A percentile compares a stretch with the other conserved stretches of the same genome.
phyloP scores from a whole-genome alignment of 2,888 invertebrate species.

The Ichneumon xanthorius region DNA sequence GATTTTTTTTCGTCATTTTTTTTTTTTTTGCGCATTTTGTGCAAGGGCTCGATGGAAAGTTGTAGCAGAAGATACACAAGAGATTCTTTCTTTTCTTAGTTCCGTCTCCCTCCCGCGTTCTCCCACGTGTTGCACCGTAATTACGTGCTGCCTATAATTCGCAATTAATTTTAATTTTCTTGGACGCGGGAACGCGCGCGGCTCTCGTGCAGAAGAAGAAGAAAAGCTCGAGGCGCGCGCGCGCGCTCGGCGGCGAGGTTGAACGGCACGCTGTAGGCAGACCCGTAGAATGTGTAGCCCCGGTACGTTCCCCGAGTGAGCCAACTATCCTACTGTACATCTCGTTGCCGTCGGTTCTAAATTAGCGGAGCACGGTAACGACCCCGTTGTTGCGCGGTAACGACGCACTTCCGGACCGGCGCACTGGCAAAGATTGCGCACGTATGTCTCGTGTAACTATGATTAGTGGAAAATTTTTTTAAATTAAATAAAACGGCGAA shows the following conservation, averaged over 20 bases:
- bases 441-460: conserved; percentile 7
- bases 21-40: not conserved
- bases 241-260: conserved; percentile 31
- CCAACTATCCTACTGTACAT: conserved; percentile 37
- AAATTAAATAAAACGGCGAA: conserved; percentile 5
- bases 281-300: not conserved
- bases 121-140: conserved; percentile 70
- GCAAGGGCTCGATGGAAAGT: conserved; percentile 4
- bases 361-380: conserved; percentile 65
- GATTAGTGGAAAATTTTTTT: not conserved
- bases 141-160: conserved; percentile 70
- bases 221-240: conserved; percentile 52
- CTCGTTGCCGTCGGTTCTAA: conserved; percentile 55
- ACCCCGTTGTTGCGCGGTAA: conserved; percentile 64
- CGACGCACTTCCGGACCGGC: conserved; percentile 62
- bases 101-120: conserved; percentile 54
- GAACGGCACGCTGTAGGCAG: conserved; percentile 15
- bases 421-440: conserved; percentile 40
- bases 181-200: conserved; percentile 52
- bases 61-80: conserved; percentile 10
- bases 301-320: conserved; percentile 40
- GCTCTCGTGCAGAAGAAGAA: conserved; percentile 19
- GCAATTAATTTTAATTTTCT: conserved; percentile 72
- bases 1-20: not conserved
- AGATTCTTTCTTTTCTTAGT: conserved; percentile 23